Conservation (phyloP, 2,113 vertebrate genomes). For the Campylorhamphus procurvoides region DNA sequence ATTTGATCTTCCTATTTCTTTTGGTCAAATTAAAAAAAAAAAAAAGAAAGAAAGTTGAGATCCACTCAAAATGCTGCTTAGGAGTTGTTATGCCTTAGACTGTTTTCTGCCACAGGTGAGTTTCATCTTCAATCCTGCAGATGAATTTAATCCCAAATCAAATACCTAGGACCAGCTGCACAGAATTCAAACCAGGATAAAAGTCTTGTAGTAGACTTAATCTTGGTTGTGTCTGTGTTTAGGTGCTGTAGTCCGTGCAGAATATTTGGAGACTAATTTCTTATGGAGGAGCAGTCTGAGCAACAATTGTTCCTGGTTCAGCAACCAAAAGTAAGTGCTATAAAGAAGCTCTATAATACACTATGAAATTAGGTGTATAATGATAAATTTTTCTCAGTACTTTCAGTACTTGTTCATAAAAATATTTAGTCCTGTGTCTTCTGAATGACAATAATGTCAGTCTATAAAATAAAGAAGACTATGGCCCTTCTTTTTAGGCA, state of each 20-base stretch:
- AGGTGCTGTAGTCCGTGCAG: accelerated
- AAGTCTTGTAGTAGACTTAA: background rate
- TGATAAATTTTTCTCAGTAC: background rate
- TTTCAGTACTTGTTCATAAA: background rate
- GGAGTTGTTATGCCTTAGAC: background rate
- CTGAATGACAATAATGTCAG: background rate
- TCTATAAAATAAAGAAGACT: accelerated
- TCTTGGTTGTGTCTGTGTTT: accelerated
- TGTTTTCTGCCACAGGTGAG: background rate
- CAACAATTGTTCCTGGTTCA: background rate
- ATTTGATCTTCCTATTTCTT: background rate
- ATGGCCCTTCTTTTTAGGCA: accelerated
- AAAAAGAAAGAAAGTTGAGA: background rate
- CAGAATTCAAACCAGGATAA: background rate
- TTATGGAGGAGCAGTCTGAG: background rate
- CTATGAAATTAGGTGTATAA: background rate
- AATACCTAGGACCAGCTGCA: background rate
- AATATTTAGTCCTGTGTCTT: background rate
- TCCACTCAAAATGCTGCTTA: background rate
- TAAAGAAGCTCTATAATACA: accelerated
- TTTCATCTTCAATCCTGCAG: background rate
- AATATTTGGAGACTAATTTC: background rate
- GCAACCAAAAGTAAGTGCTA: background rate
- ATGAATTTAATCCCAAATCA: background rate
- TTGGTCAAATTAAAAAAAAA: background rate